Evolutionary conservation across 2,797 vertebrate genomes (phyloP), one percentile per base, ranked within the genome.

Genomic region (Ataeniobius toweri): DNA sequence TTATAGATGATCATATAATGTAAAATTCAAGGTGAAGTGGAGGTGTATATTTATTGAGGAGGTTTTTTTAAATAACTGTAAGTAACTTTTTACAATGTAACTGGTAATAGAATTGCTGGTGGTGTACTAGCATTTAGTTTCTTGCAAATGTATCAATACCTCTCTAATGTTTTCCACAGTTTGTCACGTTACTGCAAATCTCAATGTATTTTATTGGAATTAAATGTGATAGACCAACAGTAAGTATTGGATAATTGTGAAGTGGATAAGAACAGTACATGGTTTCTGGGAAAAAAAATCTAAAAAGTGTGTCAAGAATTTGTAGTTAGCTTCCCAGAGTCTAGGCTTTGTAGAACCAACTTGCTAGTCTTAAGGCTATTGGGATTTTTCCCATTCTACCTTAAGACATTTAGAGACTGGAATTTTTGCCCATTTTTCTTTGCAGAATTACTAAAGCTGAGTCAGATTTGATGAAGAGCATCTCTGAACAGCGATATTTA

Each of bases 11-110:
- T 80, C 28, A 41, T 75, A 77, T 83, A 76, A 84, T 79, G 31
- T 68, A 41, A 82, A 83, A 83, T 79, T 89, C 80, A 83, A 82
- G 84, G 83, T 83, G 78, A 89, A 78, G 80, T 85, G 67, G 81
- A 82, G 80, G 63, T 83, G 69, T 73, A 26, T 81, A 75, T 83
- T 83, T 83, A 81, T 83, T 50, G 75, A 78, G 63, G 61, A 77
- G 36, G 71, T 70, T 79, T 83, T 79, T 80, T 85, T 71, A 82
- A 80, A 81, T 71, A 74, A 71, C 39, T 78, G 71, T 82, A 86
- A 88, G 85, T 75, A 85, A 71, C 74, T 75, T 79, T 65, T 80
- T 59, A 85, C 67, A 46, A 75, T 71, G 72, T 73, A 77, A 85
- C 75, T 74, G 73, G 80, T 70, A 76, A 41, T 72, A 10, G 61